Base-by-base conservation (phyloP, 1,140 invertebrate genomes). In the Drosophila carrolli region DNA sequence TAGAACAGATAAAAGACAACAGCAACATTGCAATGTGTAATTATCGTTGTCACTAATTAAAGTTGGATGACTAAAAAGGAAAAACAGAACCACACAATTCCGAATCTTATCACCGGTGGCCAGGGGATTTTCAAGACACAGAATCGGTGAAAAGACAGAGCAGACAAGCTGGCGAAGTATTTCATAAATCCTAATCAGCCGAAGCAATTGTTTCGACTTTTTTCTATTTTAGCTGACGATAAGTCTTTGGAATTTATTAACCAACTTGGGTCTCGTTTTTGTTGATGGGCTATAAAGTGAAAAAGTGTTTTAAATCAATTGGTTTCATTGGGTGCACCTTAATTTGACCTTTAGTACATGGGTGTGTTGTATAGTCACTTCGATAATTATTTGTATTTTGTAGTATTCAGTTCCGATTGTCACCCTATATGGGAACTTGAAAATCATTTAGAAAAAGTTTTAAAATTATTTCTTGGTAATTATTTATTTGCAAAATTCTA, bases 21-120 rank as follows among this genome's bases (percentile, higher is more conserved):
- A 75, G 75, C 50, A 46, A 29, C 48, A 78, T 41, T 54, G 68
- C 61, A 57, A 51, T 88, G 83, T 88, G 83, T 88, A 88, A 88
- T 88, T 88, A 83, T 88, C 84, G 83, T 88, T 88, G 83, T 88
- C 84, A 88, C 84, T 88, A 88, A 88, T 88, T 88, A 88, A 88
- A 88, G 84, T 78, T 61, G 75, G 50, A 71, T 71, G 68, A 72
- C 46, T 32, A 47, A 70, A 56, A 16, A 16, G n/a, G 11, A 55
- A 44, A 44, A 55, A 47, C 62, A 43, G 14, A 62, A 32, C 10
- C 55, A 62, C 54, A 50, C 46, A 43, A 32, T 43, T 60, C 16
- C 8, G 32, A 61, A 43, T 70, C 74, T 68, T 77, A 61, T 77
- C 48, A 57, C 14, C 32, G 16, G 23, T 55, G 62, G 19, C 46